These are phyloP conservation scores for Uropetala carovei DNA, from an alignment of 2,888 invertebrate genomes.

Conservation along the genomic window DNA sequence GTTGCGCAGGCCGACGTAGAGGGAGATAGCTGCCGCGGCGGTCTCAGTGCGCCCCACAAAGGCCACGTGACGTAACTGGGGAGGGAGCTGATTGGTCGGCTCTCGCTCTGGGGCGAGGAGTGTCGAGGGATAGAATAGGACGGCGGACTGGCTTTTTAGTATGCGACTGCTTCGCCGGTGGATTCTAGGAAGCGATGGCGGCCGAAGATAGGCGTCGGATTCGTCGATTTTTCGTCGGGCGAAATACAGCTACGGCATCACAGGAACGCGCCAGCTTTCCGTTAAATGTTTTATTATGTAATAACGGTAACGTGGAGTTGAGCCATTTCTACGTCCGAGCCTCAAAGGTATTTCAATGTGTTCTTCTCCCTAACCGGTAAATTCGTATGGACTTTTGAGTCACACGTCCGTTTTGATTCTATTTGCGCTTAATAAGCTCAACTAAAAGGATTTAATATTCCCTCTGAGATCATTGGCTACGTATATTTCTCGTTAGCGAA, in stretches of 20 bases:
- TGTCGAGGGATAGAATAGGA: slow-evolving; percentile 10
- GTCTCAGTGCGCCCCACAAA: neutral
- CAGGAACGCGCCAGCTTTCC: too few relatives aligned
- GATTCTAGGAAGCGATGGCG: slow-evolving; percentile 35
- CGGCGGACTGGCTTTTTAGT: neutral
- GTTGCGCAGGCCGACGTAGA: slow-evolving; percentile 27
- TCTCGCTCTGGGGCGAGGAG: neutral
- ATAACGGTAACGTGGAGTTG: too few relatives aligned
- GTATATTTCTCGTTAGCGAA: too few relatives aligned
- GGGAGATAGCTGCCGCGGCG: slow-evolving; percentile 58
- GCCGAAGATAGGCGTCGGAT: neutral
- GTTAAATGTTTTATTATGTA: too few relatives aligned
- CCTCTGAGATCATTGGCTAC: too few relatives aligned
- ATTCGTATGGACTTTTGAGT: too few relatives aligned
- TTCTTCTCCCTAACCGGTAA: too few relatives aligned
- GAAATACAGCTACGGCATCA: neutral
- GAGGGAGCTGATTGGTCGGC: slow-evolving; percentile 28
- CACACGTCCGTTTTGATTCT: too few relatives aligned
- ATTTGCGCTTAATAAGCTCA: too few relatives aligned
- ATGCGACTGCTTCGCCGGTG: neutral
- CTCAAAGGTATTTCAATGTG: too few relatives aligned
- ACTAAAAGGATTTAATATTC: too few relatives aligned
- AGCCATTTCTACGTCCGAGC: too few relatives aligned
- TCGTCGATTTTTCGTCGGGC: neutral
- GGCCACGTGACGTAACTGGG: slow-evolving; percentile 38